Conservation (phyloP, 2,888 invertebrate species). For the Lasioglossum malachurum region DNA sequence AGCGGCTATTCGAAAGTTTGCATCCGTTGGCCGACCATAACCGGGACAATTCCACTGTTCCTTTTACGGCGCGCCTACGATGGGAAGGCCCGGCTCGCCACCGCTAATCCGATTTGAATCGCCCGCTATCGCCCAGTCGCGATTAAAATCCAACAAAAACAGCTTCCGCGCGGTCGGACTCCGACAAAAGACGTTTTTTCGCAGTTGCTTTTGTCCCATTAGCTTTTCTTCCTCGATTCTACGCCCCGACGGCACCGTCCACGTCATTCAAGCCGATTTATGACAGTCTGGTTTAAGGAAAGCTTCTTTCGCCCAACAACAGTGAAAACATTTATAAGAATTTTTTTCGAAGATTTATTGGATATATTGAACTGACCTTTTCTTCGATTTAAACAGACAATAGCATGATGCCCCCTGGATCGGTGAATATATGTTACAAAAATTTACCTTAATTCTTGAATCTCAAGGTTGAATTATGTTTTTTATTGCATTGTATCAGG, state of each 20-base stretch:
- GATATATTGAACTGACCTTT: too few relatives aligned
- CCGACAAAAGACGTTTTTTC: neutral
- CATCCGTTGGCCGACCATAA: neutral
- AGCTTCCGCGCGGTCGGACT: neutral
- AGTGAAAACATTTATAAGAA: too few relatives aligned
- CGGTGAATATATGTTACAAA: too few relatives aligned
- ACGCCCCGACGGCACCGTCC: neutral
- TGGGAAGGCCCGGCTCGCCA: neutral
- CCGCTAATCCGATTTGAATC: slow-evolving; percentile 5
- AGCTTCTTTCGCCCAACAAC: too few relatives aligned
- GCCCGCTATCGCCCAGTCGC: neutral
- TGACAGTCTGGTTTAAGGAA: neutral
- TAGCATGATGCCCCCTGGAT: too few relatives aligned
- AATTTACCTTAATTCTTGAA: too few relatives aligned
- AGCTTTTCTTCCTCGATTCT: neutral
- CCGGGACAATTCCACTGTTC: neutral
- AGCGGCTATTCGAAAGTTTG: neutral
- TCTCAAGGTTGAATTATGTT: too few relatives aligned
- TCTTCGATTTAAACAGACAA: too few relatives aligned
- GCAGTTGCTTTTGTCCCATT: neutral
- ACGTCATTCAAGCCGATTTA: neutral
- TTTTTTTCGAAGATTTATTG: too few relatives aligned
- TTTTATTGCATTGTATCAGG: too few relatives aligned
- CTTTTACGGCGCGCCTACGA: neutral
- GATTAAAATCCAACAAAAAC: neutral